phyloP scores from a whole-genome alignment of 2,797 vertebrate genomes.

The Tadarida brasiliensis region DNA sequence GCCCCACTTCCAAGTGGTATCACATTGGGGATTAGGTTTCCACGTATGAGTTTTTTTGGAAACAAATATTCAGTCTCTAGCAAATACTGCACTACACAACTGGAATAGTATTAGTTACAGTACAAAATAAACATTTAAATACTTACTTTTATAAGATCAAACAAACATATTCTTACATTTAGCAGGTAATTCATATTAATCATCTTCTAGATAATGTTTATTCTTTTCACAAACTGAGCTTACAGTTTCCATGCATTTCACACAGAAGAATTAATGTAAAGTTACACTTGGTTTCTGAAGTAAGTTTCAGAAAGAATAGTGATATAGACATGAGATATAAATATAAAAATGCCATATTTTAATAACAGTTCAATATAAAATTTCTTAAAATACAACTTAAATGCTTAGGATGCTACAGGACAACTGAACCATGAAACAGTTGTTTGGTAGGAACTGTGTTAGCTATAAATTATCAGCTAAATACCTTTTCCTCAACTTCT shows the following conservation, averaged over 20 bases:
- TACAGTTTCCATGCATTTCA: not conserved
- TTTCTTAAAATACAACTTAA: not conserved
- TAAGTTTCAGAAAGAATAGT: not conserved
- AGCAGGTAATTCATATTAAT: not conserved
- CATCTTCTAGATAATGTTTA: not conserved
- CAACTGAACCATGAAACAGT: not conserved
- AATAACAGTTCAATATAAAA: not conserved
- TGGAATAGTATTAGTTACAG: not conserved
- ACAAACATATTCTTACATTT: not conserved
- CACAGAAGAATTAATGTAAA: not conserved
- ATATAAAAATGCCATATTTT: not conserved
- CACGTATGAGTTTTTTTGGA: not conserved
- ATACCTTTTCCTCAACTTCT: not conserved
- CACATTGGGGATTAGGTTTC: not conserved
- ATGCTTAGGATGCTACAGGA: not conserved
- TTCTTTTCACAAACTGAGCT: not conserved
- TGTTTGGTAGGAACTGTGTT: not conserved
- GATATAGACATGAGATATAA: not conserved
- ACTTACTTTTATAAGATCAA: not conserved
- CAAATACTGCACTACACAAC: not conserved
- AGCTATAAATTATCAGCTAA: not conserved
- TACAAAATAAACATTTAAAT: not conserved
- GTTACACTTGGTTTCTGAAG: constrained; percentile 30
- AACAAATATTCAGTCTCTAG: not conserved
- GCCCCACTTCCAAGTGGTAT: not conserved